These are phyloP conservation scores for Euzophera pinguis DNA, from an alignment of 2,888 invertebrate species.

Conservation along the genomic window DNA sequence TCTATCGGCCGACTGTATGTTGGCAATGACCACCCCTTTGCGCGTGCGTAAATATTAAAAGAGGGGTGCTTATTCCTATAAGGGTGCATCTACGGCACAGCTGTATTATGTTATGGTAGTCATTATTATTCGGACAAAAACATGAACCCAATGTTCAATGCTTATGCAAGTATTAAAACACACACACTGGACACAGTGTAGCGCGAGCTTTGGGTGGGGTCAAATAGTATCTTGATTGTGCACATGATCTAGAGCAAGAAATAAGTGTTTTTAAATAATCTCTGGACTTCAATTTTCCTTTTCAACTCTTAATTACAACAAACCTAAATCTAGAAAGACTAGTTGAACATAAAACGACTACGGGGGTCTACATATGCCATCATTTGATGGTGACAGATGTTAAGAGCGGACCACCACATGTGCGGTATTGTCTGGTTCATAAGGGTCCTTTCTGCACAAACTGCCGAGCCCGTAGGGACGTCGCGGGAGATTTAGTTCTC, in stretches of 20 bases:
- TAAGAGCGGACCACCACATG: slow-evolving; percentile 42
- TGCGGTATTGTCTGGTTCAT: slow-evolving; percentile 19
- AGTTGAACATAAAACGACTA: slow-evolving; percentile 1
- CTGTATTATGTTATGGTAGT: slow-evolving; percentile 52
- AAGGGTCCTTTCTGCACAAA: slow-evolving; percentile 24
- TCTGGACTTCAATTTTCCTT: too few relatives aligned
- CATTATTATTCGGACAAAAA: slow-evolving; percentile 19
- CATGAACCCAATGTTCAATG: background rate
- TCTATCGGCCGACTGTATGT: slow-evolving; percentile 50
- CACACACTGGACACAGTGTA: too few relatives aligned
- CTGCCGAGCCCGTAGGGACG: slow-evolving; percentile 44
- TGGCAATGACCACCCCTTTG: slow-evolving; percentile 57
- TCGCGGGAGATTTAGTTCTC: slow-evolving; percentile 73
- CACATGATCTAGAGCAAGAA: too few relatives aligned
- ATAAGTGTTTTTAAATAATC: too few relatives aligned
- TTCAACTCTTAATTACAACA: too few relatives aligned
- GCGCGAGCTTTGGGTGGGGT: too few relatives aligned
- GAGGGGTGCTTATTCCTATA: slow-evolving; percentile 56
- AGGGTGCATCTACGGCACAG: slow-evolving; percentile 39
- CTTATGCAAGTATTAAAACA: too few relatives aligned
- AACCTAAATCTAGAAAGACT: too few relatives aligned
- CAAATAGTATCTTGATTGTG: too few relatives aligned
- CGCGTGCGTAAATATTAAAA: slow-evolving; percentile 67
- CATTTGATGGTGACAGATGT: slow-evolving; percentile 9
- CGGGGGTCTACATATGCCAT: slow-evolving; percentile 1